phyloP scores from a whole-genome alignment of 1,140 invertebrate genomes.

The Cotesia chilonis region DNA sequence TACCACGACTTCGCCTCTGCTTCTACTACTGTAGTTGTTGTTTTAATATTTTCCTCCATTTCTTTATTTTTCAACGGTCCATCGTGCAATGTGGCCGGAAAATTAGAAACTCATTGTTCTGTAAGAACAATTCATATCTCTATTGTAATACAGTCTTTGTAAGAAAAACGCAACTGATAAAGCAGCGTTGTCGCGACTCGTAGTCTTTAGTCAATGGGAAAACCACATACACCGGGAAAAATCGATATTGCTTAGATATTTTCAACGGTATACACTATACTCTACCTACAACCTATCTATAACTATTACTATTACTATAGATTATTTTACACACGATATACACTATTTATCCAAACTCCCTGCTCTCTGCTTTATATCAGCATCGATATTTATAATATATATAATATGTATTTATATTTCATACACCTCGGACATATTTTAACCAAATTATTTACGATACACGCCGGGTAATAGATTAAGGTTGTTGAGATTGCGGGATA shows the following conservation, averaged over 20 bases:
- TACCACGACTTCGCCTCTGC: no score
- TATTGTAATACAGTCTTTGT: constrained; percentile 1
- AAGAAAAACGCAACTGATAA: constrained; percentile 19
- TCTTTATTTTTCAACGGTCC: neutral
- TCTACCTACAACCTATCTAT: no score
- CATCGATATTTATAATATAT: no score
- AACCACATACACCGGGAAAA: neutral
- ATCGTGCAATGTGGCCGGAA: constrained; percentile 2
- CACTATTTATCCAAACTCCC: no score
- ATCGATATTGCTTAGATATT: constrained; percentile 14
- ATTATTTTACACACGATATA: no score
- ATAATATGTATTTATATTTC: no score
- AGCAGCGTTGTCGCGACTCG: neutral
- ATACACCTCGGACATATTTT: neutral
- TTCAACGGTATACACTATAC: neutral
- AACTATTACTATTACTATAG: no score
- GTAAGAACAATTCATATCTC: constrained; percentile 9
- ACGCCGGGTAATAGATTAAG: neutral
- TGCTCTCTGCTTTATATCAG: no score
- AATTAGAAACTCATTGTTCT: constrained; percentile 2
- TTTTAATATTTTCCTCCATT: no score
- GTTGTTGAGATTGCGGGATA: neutral
- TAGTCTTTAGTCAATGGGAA: constrained; percentile 10
- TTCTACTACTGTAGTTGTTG: no score
- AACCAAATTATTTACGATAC: neutral